Evolutionary conservation across 2,888 invertebrate species (phyloP).

Genomic region (Reticulitermes lucifugus): DNA sequence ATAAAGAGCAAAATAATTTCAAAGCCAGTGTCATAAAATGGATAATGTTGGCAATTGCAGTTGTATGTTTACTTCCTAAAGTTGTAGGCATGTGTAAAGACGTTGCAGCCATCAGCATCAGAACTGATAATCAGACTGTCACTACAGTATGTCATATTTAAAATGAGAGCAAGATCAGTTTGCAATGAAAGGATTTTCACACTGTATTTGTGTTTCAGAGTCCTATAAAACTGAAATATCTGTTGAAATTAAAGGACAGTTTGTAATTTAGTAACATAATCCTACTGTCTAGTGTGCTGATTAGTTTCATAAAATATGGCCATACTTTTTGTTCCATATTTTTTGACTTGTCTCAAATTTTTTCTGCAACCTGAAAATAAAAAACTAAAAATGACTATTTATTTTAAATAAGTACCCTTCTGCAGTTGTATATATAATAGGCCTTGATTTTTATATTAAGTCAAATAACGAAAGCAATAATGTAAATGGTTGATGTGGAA

Average conservation of each 20-base stretch:
- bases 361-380: conserved; percentile 34
- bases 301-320: neutral
- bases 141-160: neutral
- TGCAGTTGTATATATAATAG: conserved; percentile 40
- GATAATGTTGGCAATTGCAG: neutral
- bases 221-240: neutral
- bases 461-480: conserved; percentile 41
- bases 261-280: neutral
- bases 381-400: conserved; percentile 31
- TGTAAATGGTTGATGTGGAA: conserved; percentile 40
- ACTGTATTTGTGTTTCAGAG: neutral
- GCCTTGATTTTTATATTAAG: conserved; percentile 39
- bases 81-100: neutral
- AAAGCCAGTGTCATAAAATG: neutral
- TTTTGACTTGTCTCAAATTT: neutral
- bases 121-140: neutral
- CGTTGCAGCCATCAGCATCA: neutral
- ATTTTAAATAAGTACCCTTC: conserved; percentile 28
- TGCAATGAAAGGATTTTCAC: neutral
- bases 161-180: neutral
- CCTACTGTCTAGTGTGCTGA: neutral
- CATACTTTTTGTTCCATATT: neutral
- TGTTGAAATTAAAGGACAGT: too few species aligned
- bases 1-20: neutral
- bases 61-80: neutral